Evolutionary conservation across 2,888 invertebrate species (phyloP), one percentile per base, ranked within the genome.

Genomic region (Eristalinus aeneus): DNA sequence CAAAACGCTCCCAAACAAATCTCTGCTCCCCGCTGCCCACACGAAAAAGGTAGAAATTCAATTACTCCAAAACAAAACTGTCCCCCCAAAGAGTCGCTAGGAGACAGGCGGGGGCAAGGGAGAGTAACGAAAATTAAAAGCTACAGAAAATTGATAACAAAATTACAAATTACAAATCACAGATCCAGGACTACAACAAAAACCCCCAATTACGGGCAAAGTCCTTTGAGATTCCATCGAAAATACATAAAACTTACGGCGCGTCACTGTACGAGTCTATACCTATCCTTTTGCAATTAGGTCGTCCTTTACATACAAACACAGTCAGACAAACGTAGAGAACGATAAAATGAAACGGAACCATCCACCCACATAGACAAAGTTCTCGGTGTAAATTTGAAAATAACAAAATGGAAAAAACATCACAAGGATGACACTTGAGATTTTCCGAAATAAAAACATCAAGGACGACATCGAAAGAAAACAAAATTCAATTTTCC

Each of bases 401-500:
- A 54, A 39, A 39, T 23, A 39, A 22, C 39, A 20, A 56, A 69
- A 61, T 36, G 3, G 56, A 56, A 56, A 31, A 71, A 60, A 8
- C 46, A 46, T 46, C 46, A 27, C 27, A 46, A 46, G 16, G 46
- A 46, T 46, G 46, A 46, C 46, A 46, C 46, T 46, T 46, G 46
- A 56, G 20, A 12, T 64, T 80, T 75, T 75, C n/a, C 23, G 9
- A 76, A 76, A 36, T 68, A 46, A 76, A 67, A 65, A 82, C 77
- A 86, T 86, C 86, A 86, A 86, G 86, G 74, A 82, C 82, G 61
- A 86, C 77, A 86, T 78, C 74, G 65, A 71, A 65, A n/a, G 46
- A 86, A 82, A 82, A 74, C 77, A 74, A 82, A 86, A 86, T 74
- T 86, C 67, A 86, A 86, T 86, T 86, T 86, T 82, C 58, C 39